phyloP scores from a whole-genome alignment of 2,797 vertebrate genomes.

The Chelonia mydas region DNA sequence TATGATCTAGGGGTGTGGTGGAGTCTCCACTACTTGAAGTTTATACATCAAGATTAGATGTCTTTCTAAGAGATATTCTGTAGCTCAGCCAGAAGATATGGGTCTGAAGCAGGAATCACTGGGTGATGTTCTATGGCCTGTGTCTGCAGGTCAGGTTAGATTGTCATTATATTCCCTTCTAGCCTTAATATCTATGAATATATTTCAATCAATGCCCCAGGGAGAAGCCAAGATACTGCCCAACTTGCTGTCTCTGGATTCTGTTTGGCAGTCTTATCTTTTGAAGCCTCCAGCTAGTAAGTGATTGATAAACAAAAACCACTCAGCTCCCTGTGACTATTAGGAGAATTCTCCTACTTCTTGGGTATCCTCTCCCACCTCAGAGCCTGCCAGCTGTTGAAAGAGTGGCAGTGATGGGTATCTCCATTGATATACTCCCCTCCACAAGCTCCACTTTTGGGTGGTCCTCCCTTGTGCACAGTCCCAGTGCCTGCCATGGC shows the following conservation, averaged over 20 bases:
- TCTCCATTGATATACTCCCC: rapidly evolving
- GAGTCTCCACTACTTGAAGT: neutral
- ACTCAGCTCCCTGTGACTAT: neutral
- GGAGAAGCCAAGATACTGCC: neutral
- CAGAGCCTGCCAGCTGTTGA: neutral
- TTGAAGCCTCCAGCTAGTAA: neutral
- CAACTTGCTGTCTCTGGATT: neutral
- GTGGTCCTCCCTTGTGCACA: conserved; percentile 20
- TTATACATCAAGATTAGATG: neutral
- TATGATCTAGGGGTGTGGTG: neutral
- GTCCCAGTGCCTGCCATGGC: neutral
- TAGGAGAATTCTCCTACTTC: neutral
- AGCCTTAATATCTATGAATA: neutral
- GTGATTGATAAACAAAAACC: rapidly evolving
- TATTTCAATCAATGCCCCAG: too few relatives aligned
- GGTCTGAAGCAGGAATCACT: conserved; percentile 7
- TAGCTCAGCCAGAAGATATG: neutral
- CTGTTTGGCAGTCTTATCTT: neutral
- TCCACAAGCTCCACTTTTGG: conserved; percentile 1
- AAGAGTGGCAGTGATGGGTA: neutral
- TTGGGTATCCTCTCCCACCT: neutral
- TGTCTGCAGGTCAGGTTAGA: neutral
- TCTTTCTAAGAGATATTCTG: neutral
- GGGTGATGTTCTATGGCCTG: neutral
- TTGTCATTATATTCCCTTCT: neutral